Base-by-base conservation (phyloP, 2,888 invertebrate species). In the Ceraclea dissimilis region DNA sequence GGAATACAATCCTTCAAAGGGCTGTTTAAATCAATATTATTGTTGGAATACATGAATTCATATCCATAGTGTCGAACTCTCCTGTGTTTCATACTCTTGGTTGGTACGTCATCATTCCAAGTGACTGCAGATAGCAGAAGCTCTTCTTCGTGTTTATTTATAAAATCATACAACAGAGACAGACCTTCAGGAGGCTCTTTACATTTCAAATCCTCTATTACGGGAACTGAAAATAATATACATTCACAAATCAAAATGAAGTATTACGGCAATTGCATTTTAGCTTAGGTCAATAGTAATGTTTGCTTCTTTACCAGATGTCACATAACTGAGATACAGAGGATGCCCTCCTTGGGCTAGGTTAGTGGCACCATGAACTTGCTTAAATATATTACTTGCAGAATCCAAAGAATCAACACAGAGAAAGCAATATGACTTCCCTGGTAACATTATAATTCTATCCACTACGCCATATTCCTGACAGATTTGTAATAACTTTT, bases 1-100 rank as follows among this genome's bases (percentile, higher is more conserved):
- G 96, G 96, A 65, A 96, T 86, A 43, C 73, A 73, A 47, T 84
- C 77, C 0, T 71, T 63, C 26, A 90, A 72, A 0, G 92, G 91
- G 51, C 76, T 70, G 53, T 79, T 70, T 53, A 83, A 75, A 70
- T 95, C 87, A 0, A 95, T 88, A 72, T 88, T 88, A 73, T 96
- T 96, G 20, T 79, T 84, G 49, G 85, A 87, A 71, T 97, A 97
- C 60, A 85, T 75, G 70, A 97, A 97, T 69, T 93, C 91, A 71
- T 85, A 96, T 0, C 96, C 96, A 74, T 83, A 96, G 74, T 96
- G 96, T 68, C 83, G 86, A 0, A 95, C 96, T 73, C 81, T 80
- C 34, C 96, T 77, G 67, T 94, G 86, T 68, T 93, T 95, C 62
- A 93, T 71, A 33, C 66, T 70, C 11, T 64, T 68, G 2, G 67